phyloP scores from a whole-genome alignment of 2,888 invertebrate species.

The Ceraclea dissimilis region DNA sequence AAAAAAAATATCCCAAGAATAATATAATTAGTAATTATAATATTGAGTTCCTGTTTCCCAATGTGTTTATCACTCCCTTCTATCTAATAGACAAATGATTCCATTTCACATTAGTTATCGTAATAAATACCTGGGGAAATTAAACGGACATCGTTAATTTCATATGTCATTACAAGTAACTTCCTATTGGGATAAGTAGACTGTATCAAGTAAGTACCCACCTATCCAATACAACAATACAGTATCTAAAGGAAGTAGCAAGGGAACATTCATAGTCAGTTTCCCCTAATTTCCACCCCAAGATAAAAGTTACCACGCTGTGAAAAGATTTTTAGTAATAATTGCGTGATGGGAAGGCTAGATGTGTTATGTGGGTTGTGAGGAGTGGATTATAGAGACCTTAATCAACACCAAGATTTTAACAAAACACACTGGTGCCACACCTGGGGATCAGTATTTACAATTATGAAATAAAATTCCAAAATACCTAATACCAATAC shows the following conservation, averaged over 20 bases:
- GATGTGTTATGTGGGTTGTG: conserved; percentile 6
- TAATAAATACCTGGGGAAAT: conserved; percentile 5
- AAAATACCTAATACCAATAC: too few species aligned
- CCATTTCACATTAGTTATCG: neutral
- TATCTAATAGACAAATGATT: too few species aligned
- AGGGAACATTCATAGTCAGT: conserved; percentile 2
- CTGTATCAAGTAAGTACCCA: too few species aligned
- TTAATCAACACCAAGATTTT: conserved; percentile 13
- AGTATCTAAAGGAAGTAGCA: neutral
- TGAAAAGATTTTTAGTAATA: conserved; percentile 19
- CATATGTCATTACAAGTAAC: conserved; percentile 8
- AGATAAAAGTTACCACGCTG: conserved; percentile 10
- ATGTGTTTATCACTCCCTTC: too few species aligned
- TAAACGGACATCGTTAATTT: conserved; percentile 15
- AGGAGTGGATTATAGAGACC: conserved; percentile 16
- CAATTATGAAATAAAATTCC: too few species aligned
- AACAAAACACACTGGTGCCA: neutral
- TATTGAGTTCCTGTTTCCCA: too few species aligned
- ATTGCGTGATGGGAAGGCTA: conserved; percentile 12
- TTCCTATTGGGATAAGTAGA: neutral
- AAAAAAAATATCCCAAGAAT: too few species aligned
- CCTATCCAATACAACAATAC: too few species aligned
- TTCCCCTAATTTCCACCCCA: conserved; percentile 7
- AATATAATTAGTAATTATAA: too few species aligned
- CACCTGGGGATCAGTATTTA: too few species aligned